Evolutionary conservation across 2,113 vertebrate genomes (phyloP), one percentile per base, ranked within the genome.

Genomic region (Anoplopoma fimbria): DNA sequence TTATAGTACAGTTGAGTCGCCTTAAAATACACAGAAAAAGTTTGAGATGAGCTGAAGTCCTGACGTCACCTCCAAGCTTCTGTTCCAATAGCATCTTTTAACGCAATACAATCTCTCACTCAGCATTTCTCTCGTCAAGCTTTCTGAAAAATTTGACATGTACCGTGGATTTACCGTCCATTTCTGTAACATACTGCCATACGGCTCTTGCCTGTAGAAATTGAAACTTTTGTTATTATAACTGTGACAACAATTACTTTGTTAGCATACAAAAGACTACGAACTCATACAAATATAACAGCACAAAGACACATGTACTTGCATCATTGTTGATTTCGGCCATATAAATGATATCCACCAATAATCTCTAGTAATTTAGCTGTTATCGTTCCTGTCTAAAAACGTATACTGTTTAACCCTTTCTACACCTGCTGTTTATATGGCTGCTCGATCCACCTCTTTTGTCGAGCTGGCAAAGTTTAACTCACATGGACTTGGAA

Each of bases 21-120:
- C 40, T 25, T 25, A 78, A 83, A 87, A 78, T 75, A 49, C 29
- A 29, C 33, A 25, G 13, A 27, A 51, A 58, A 74, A 36, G 61
- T 63, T 69, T 29, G 38, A 73, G 27, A 36, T 33, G 9, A 51
- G 33, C 47, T 62, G 63, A 75, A 63, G n/a, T 33, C 61, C 10
- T 80, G 29, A 72, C 13, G 0, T 77, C 74, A 61, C 34, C 33
- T 40, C 23, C 38, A n/a, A 42, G 27, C 8, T 4, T 75, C 33
- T 51, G 29, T 64, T 49, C 51, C 31, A 38, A 34, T 29, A 21
- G 9, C 49, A 36, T 33, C 15, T 62, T 23, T n/a, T 34, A 15
- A 14, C 29, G 21, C 34, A 12, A 7, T n/a, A n/a, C 40, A 27
- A 4, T 71, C 25, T 60, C 14, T 73, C 33, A 38, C 19, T 23